Evolutionary conservation across 1,140 invertebrate species (phyloP).

Genomic region (Polypedilum vanderplanki): DNA sequence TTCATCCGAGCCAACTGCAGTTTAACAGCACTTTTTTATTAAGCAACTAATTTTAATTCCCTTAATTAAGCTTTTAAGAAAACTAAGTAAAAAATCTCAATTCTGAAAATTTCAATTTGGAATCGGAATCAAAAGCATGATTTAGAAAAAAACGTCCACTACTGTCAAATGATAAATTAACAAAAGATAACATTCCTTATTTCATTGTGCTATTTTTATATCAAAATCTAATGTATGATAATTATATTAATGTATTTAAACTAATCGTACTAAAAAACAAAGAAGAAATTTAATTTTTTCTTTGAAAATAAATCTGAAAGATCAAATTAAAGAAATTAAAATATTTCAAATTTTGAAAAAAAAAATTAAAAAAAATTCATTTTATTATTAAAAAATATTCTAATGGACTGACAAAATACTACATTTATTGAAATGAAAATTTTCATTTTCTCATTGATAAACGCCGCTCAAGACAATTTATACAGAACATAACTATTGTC

Average conservation of each 20-base stretch:
- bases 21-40: neutral
- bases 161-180: neutral
- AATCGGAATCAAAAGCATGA: neutral
- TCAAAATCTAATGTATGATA: too few relatives aligned
- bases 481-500: neutral
- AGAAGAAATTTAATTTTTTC: too few relatives aligned
- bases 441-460: neutral
- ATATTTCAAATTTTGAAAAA: too few relatives aligned
- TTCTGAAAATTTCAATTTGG: neutral
- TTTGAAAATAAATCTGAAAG: too few relatives aligned
- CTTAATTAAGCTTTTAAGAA: neutral
- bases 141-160: neutral
- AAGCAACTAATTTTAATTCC: neutral
- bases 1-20: neutral
- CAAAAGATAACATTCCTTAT: neutral
- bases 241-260: too few relatives aligned
- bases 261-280: neutral
- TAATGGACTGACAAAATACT: neutral
- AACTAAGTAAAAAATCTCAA: neutral
- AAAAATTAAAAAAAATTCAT: neutral
- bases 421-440: neutral
- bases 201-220: slow-evolving; percentile 14
- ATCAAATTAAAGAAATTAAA: too few relatives aligned
- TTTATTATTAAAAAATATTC: neutral
- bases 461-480: neutral